Evolutionary conservation across 2,888 invertebrate genomes (phyloP).

Genomic region (Agonopterix subpropinquella): DNA sequence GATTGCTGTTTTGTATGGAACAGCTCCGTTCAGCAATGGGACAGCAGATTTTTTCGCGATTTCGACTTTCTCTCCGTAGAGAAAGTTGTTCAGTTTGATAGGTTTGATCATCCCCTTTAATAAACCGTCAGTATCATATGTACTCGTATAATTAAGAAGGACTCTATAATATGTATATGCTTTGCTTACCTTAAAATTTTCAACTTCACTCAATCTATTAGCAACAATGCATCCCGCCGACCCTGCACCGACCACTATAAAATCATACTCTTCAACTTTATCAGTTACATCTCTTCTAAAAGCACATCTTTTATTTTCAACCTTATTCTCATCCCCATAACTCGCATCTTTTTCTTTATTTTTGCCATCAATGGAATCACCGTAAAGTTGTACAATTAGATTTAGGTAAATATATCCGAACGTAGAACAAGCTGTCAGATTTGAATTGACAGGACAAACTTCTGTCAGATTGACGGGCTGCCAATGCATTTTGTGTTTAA

Average conservation of each 20-base stretch:
- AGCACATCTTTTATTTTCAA: too few relatives aligned
- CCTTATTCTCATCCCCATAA: too few relatives aligned
- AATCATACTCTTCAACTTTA: conserved; percentile 8
- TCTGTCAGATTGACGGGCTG: conserved; percentile 21
- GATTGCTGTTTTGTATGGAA: too few relatives aligned
- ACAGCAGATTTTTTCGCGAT: too few relatives aligned
- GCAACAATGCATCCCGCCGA: conserved; percentile 10
- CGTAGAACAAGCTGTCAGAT: conserved; percentile 35
- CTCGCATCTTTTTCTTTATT: background rate
- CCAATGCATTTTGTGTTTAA: conserved; percentile 21
- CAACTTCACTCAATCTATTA: conserved; percentile 9
- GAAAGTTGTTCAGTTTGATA: too few relatives aligned
- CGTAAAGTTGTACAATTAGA: conserved; percentile 36
- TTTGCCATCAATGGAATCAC: conserved; percentile 11
- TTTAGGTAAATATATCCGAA: conserved; percentile 42
- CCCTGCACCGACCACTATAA: conserved; percentile 13
- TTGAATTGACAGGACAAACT: conserved; percentile 27
- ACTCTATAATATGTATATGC: too few relatives aligned
- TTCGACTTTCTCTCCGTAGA: too few relatives aligned
- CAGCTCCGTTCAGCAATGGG: too few relatives aligned
- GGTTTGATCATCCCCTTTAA: too few relatives aligned
- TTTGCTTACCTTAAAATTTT: conserved; percentile 11
- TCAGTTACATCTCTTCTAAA: background rate
- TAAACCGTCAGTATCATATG: too few relatives aligned
- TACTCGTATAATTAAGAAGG: too few relatives aligned